Base-by-base conservation (phyloP, 2,113 vertebrate genomes). In the Heterotis niloticus region DNA sequence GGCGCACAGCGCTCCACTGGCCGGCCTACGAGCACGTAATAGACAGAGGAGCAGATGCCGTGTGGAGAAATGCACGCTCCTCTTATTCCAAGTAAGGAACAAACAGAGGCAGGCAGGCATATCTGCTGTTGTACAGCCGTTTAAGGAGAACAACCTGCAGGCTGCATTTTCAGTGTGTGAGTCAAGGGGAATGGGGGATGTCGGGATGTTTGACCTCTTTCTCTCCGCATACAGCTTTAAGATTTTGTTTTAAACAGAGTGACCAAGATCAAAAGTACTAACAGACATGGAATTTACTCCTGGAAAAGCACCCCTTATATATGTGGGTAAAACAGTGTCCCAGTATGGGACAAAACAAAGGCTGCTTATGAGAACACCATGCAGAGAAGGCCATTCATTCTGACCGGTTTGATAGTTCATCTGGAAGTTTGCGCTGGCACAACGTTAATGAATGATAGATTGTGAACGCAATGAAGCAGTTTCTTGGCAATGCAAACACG, bases 391-490 rank as follows among this genome's bases (percentile, higher is more conserved):
- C 73, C 73, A 80, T 82, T 84, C 81, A 84, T 80, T 78, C 10
- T 69, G 16, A 59, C 65, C 23, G 52, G 76, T 78, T 68, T 62
- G 44, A n/a, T 52, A 5, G 1, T 70, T 77, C 18, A 51, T 5
- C 75, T 77, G 70, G 77, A 69, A 76, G 44, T 28, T 56, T 29
- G 76, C 79, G 44, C 56, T 81, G 81, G 72, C 73, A 64, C 34
- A 18, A 20, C 80, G 62, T 84, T 74, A 79, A 78, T 71, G 66
- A 5, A 52, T n/a, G 65, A 82, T 57, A 51, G n/a, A 73, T 83
- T 79, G 85, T 79, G 59, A 68, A 86, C 86, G 80, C 34, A 69
- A 26, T 76, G 60, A 83, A 82, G 75, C 69, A 12, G 54, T 52
- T 81, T 66, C 57, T 64, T 44, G 44, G 69, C 57, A 52, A 28